phyloP scores from a whole-genome alignment of 2,113 vertebrate species.

The Colaptes auratus region DNA sequence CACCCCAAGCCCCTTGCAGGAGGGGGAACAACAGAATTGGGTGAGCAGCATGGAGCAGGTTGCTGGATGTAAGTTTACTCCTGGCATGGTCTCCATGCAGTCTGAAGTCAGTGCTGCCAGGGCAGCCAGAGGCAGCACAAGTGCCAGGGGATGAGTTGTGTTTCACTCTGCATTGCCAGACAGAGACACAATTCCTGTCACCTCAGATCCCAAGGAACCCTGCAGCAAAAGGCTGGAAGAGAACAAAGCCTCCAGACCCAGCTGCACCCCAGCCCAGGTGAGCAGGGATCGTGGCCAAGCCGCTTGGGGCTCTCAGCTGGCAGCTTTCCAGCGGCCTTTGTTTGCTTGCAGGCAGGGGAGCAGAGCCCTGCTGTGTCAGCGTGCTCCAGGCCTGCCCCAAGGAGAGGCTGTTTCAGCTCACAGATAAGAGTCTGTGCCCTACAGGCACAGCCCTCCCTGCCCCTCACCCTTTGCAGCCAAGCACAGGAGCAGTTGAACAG shows the following conservation, averaged over 20 bases:
- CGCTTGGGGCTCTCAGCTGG: not conserved
- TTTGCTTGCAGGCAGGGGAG: conserved; percentile 3
- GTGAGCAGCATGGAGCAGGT: not conserved
- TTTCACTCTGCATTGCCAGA: not conserved
- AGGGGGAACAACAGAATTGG: not conserved
- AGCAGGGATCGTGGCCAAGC: not conserved
- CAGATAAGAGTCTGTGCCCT: not conserved
- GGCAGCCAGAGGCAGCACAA: not conserved
- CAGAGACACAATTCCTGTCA: not conserved
- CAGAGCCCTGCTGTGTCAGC: conserved; percentile 30
- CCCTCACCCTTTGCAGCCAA: not conserved
- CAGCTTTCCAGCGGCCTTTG: not conserved
- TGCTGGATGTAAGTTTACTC: not conserved
- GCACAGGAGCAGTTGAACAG: not conserved
- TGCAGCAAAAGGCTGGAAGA: not conserved
- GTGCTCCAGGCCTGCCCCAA: not conserved
- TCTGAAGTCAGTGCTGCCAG: not conserved
- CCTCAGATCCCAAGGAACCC: not conserved
- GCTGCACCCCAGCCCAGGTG: not conserved
- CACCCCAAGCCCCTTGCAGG: not conserved
- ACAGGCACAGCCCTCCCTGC: not conserved
- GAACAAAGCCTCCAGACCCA: not conserved
- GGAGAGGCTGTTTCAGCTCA: not conserved
- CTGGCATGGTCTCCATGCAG: not conserved
- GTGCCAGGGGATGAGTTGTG: fast-evolving